Conservation (phyloP, 2,113 vertebrate genomes). For the Anoplopoma fimbria region DNA sequence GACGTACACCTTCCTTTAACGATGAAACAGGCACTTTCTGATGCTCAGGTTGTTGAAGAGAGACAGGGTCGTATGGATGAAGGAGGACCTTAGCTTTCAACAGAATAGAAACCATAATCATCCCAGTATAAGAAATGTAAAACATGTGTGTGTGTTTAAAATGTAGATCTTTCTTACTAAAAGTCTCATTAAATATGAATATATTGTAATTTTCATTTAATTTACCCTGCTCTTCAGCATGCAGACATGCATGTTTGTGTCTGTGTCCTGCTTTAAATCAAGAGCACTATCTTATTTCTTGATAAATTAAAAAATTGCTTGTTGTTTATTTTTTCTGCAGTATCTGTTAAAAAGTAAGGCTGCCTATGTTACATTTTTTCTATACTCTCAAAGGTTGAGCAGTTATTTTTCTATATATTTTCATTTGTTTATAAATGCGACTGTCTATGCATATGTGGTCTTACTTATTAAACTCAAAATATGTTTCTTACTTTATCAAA, state of each 20-base stretch:
- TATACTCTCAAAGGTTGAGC: neutral
- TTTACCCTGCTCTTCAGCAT: neutral
- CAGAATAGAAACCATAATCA: neutral
- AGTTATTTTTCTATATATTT: neutral
- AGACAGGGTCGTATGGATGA: neutral
- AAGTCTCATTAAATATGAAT: neutral
- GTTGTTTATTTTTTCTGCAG: neutral
- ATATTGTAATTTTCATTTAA: neutral
- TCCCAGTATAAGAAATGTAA: neutral
- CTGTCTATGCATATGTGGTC: neutral
- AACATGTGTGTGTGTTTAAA: neutral
- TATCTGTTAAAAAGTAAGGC: neutral
- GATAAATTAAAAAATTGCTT: neutral
- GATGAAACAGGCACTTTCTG: neutral
- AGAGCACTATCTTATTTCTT: neutral
- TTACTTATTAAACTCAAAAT: neutral
- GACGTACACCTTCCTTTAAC: neutral
- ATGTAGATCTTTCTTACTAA: neutral
- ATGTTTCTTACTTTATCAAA: neutral
- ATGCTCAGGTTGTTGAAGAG: neutral
- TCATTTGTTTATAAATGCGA: neutral
- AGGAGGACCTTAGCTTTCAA: neutral
- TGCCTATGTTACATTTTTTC: neutral
- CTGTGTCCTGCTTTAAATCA: neutral
- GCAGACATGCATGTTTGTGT: neutral